A percentile compares a stretch with the other conserved stretches of the same genome.
Evolutionary conservation across 2,888 invertebrate species (phyloP).

Genomic region (Chironomus tentans): DNA sequence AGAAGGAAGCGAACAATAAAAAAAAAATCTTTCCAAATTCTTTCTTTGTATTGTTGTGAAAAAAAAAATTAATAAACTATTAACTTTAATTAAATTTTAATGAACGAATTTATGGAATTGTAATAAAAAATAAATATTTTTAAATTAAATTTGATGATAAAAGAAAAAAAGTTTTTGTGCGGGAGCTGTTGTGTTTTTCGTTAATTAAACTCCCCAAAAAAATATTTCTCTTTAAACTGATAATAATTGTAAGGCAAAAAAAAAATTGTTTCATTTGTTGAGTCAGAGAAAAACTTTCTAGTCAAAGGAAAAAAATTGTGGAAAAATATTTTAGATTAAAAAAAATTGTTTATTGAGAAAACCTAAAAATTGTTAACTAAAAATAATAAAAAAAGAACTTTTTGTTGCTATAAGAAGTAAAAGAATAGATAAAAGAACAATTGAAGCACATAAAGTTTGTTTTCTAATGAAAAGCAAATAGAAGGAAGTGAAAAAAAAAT

Average conservation of each 20-base stretch:
- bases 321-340: not conserved
- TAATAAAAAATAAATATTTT: too few species aligned
- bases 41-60: not conserved
- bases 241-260: not conserved
- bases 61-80: not conserved
- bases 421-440: not conserved
- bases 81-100: not conserved
- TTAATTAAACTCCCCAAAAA: not conserved
- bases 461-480: constrained; percentile 10
- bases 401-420: not conserved
- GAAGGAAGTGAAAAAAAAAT: not conserved
- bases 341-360: not conserved
- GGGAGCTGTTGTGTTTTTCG: not conserved
- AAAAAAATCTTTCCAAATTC: not conserved
- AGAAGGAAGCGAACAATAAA: not conserved
- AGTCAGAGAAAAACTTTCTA: not conserved
- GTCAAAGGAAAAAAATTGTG: not conserved
- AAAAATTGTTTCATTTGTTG: not conserved
- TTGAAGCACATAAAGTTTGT: not conserved
- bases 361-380: not conserved
- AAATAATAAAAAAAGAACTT: not conserved
- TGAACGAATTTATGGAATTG: not conserved
- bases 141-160: too few species aligned
- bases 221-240: not conserved
- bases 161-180: not conserved